Evolutionary conservation across 2,113 vertebrate species (phyloP).

Genomic region (Hydrolagus affinis): DNA sequence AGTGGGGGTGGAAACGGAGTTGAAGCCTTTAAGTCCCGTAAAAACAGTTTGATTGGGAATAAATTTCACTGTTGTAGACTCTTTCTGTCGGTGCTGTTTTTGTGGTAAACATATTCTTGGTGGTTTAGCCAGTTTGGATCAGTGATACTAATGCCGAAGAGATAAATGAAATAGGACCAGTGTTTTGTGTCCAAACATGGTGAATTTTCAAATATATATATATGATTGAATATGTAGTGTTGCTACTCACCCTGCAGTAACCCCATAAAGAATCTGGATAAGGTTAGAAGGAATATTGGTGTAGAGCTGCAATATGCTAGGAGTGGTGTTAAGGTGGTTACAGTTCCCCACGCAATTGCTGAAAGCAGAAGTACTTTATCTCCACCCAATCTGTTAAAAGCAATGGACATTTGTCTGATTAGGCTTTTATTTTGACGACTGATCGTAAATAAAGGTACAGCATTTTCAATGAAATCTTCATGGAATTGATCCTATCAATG

Average conservation of each 20-base stretch:
- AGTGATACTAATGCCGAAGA: too few relatives aligned
- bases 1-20: too few relatives aligned
- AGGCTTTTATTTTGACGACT: neutral
- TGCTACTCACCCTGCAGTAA: conserved; percentile 78
- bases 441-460: neutral
- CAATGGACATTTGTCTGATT: neutral
- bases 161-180: too few relatives aligned
- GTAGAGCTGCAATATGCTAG: conserved; percentile 66
- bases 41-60: too few relatives aligned
- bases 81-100: too few relatives aligned
- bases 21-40: too few relatives aligned
- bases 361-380: conserved; percentile 86
- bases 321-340: conserved; percentile 73
- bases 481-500: neutral
- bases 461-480: neutral
- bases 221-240: neutral
- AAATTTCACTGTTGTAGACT: too few relatives aligned
- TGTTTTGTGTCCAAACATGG: too few relatives aligned
- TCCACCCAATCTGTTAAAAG: conserved; percentile 71
- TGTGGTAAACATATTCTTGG: too few relatives aligned
- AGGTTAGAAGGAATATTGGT: conserved; percentile 73
- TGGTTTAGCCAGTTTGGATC: too few relatives aligned
- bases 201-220: too few relatives aligned
- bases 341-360: conserved; percentile 77
- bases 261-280: conserved; percentile 79